Evolutionary conservation across 2,113 vertebrate genomes (phyloP).

Genomic region (Tyto alba): DNA sequence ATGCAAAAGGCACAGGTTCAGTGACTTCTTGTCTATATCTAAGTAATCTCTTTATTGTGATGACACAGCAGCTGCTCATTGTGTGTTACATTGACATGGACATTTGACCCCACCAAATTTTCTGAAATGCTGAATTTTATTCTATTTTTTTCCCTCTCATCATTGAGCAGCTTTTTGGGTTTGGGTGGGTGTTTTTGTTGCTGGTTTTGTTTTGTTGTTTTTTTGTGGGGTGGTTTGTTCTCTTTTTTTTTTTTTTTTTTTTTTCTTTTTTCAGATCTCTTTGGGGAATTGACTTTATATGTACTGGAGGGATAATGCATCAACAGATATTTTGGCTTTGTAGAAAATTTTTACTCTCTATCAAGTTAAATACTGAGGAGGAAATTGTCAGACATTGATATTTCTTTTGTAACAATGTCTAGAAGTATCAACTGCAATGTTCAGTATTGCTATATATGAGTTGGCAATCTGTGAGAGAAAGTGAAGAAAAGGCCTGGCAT

Average conservation of each 20-base stretch:
- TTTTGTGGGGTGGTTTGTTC: background rate
- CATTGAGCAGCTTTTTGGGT: background rate
- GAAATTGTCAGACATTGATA: background rate
- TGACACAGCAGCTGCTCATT: background rate
- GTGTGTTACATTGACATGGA: background rate
- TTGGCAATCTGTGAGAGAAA: background rate
- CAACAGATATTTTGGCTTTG: background rate
- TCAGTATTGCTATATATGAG: background rate
- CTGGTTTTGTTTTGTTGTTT: background rate
- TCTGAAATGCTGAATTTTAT: background rate
- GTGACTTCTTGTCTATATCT: background rate
- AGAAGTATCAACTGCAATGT: background rate
- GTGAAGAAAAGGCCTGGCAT: background rate
- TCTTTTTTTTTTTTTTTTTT: background rate
- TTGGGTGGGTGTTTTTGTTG: too few relatives aligned
- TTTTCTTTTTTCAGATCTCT: background rate
- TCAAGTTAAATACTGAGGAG: background rate
- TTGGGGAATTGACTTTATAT: background rate
- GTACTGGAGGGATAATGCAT: background rate
- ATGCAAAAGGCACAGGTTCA: too few relatives aligned
- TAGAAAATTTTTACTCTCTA: background rate
- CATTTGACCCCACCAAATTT: background rate
- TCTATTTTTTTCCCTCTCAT: accelerated
- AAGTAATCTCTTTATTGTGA: background rate
- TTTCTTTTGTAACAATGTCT: background rate